Conservation (phyloP, 1,140 invertebrate species). For the Oreohelix idahoensis region DNA sequence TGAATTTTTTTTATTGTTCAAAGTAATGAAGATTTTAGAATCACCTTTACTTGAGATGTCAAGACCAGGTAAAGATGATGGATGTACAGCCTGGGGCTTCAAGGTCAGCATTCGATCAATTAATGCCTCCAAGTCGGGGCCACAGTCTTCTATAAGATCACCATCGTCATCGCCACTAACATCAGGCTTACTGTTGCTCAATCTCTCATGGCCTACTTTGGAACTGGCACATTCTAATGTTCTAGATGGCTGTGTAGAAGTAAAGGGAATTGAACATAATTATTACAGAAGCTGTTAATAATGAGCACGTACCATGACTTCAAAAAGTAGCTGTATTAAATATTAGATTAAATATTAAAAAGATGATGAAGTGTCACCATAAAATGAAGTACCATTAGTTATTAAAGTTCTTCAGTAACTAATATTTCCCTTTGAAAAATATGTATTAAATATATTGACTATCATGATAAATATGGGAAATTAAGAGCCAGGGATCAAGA, state of each 20-base stretch:
- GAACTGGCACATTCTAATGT: not conserved
- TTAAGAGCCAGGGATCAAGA: too few relatives aligned
- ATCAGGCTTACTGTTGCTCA: not conserved
- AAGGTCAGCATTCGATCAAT: conserved; percentile 65
- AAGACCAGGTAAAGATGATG: conserved; percentile 25
- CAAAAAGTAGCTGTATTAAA: too few relatives aligned
- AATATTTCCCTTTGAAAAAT: too few relatives aligned
- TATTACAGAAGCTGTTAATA: not conserved
- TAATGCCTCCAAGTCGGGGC: conserved; percentile 60
- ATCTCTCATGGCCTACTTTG: not conserved
- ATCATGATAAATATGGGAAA: too few relatives aligned
- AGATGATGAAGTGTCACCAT: too few relatives aligned
- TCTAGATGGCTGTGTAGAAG: not conserved
- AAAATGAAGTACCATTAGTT: too few relatives aligned
- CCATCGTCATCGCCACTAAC: not conserved
- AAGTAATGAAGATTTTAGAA: not conserved
- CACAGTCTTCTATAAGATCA: conserved; percentile 40
- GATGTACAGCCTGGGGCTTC: conserved; percentile 51
- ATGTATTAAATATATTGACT: too few relatives aligned
- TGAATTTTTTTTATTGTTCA: too few relatives aligned
- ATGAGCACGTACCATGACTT: too few relatives aligned
- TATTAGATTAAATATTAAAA: too few relatives aligned
- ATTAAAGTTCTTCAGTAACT: too few relatives aligned
- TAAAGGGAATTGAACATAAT: not conserved
- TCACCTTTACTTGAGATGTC: not conserved